Evolutionary conservation across 2,797 vertebrate genomes (phyloP).

Genomic region (Hypotaenidia philippensis): DNA sequence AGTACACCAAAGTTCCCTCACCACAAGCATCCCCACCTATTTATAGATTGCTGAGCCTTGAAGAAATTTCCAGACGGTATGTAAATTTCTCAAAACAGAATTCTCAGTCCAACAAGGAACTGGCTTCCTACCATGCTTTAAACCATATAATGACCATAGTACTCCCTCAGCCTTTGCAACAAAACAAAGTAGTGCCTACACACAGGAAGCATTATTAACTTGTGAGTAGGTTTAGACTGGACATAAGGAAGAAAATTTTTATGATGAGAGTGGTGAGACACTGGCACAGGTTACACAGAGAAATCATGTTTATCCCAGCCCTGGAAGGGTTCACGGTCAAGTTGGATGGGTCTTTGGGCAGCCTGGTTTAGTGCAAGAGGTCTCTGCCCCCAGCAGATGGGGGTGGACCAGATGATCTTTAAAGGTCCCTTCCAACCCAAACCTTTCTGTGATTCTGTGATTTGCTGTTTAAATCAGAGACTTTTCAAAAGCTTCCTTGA

Average conservation of each 20-base stretch:
- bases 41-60: background rate
- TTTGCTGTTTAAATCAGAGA: background rate
- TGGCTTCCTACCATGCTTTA: background rate
- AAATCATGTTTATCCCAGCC: background rate
- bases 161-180: background rate
- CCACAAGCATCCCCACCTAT: fast-evolving
- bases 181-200: background rate
- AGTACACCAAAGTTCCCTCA: background rate
- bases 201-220: background rate
- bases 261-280: fast-evolving
- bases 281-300: background rate
- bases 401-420: background rate
- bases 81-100: background rate
- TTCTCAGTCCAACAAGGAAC: background rate
- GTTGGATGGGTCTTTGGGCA: background rate
- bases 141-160: background rate
- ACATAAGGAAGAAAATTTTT: background rate
- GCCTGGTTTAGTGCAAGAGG: background rate
- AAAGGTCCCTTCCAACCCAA: background rate
- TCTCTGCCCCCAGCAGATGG: background rate
- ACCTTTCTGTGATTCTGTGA: background rate
- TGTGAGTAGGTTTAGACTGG: fast-evolving
- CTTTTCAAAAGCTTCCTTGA: background rate
- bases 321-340: background rate
- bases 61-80: background rate